Evolutionary conservation across 2,113 vertebrate genomes (phyloP).

Genomic region (Ploceus nigricollis): DNA sequence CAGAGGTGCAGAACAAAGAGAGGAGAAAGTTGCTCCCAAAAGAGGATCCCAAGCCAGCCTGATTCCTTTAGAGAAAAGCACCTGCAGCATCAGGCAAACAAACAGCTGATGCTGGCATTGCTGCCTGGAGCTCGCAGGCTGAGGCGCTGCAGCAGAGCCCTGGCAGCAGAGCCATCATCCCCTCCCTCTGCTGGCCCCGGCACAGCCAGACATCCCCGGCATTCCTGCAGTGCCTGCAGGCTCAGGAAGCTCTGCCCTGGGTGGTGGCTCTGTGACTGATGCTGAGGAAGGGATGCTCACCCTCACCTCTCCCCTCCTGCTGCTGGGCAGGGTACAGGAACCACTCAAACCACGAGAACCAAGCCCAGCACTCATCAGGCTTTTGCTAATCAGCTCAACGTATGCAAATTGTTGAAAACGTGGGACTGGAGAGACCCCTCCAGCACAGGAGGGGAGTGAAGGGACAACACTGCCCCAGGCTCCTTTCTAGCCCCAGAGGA

Average conservation of each 20-base stretch:
- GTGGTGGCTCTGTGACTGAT: rapidly evolving
- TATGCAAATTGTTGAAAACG: not conserved
- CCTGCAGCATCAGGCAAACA: not conserved
- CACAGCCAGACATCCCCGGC: not conserved
- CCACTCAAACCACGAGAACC: not conserved
- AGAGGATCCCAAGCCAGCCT: not conserved
- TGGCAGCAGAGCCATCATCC: not conserved
- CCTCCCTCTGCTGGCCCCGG: not conserved
- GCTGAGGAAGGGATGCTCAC: not conserved
- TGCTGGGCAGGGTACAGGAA: not conserved
- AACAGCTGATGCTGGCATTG: not conserved
- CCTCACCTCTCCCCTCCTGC: not conserved
- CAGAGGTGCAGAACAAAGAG: not conserved
- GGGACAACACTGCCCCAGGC: not conserved
- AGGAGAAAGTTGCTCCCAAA: not conserved
- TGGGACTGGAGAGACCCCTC: not conserved
- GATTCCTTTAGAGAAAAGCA: not conserved
- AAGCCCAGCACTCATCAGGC: not conserved
- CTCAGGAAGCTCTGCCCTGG: not conserved
- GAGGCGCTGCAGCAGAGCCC: not conserved
- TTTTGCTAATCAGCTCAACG: not conserved
- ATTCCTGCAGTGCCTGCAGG: not conserved
- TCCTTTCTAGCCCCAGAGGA: not conserved
- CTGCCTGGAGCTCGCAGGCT: not conserved
- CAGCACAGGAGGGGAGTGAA: not conserved